Evolutionary conservation across 2,888 invertebrate genomes (phyloP).

Genomic region (Frankliniella fusca): DNA sequence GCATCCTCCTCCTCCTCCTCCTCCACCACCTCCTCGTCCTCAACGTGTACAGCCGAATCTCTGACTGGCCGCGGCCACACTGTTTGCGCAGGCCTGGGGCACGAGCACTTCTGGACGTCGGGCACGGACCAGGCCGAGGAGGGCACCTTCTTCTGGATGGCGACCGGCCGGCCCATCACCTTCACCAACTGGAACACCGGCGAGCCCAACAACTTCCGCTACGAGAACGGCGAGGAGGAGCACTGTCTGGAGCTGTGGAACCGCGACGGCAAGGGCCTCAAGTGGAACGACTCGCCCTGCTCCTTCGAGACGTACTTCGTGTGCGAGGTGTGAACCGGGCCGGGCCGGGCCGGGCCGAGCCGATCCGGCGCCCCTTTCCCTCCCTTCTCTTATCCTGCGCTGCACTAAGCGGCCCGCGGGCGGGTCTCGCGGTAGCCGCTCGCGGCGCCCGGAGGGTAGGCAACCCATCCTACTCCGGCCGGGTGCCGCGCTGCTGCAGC

Average conservation of each 20-base stretch:
- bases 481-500: neutral
- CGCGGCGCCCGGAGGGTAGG: neutral
- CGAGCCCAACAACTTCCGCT: conserved; percentile 89
- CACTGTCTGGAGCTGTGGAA: conserved; percentile 89
- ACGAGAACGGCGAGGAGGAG: conserved; percentile 89
- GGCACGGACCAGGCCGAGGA: conserved; percentile 89
- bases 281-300: conserved; percentile 92
- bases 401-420: neutral
- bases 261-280: conserved; percentile 83
- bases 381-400: too few relatives aligned
- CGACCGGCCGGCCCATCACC: conserved; percentile 79
- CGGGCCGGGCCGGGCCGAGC: neutral
- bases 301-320: conserved; percentile 90
- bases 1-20: too few relatives aligned
- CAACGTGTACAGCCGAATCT: neutral
- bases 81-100: conserved; percentile 64
- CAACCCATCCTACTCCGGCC: neutral
- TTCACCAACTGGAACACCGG: conserved; percentile 93
- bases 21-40: neutral
- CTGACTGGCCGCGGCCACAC: neutral
- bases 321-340: conserved; percentile 62
- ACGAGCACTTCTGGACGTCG: conserved; percentile 91
- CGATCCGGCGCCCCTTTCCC: too few relatives aligned
- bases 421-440: neutral
- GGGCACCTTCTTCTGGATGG: conserved; percentile 91